Conservation (phyloP, 2,113 vertebrate genomes). For the Ranitomeya variabilis region DNA sequence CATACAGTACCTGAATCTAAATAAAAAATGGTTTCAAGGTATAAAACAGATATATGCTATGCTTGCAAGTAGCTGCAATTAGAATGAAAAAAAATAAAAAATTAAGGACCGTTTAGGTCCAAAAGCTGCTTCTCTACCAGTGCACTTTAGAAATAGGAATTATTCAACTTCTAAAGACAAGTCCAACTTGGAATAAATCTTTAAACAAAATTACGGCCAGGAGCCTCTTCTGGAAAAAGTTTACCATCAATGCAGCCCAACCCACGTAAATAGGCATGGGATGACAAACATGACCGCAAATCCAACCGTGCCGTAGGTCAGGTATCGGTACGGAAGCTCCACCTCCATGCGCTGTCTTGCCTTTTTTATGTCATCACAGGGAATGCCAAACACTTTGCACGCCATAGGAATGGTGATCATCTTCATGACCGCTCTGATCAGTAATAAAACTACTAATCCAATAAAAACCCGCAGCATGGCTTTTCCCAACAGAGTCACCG, state of each 20-base stretch:
- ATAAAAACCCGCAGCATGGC: conserved; percentile 75
- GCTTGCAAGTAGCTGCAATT: conserved; percentile 60
- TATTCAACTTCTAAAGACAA: conserved; percentile 49
- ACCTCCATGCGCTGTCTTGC: conserved; percentile 92
- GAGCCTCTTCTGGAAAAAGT: not conserved
- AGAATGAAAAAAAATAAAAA: conserved; percentile 59
- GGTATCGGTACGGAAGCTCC: conserved; percentile 94
- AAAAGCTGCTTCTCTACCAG: conserved; percentile 60
- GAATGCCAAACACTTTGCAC: conserved; percentile 77
- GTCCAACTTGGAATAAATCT: not conserved
- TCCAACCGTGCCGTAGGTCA: conserved; percentile 87
- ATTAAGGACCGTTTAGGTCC: conserved; percentile 69
- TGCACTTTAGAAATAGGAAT: conserved; percentile 64
- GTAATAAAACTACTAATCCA: conserved; percentile 81
- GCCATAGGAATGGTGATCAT: conserved; percentile 85
- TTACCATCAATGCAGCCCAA: conserved; percentile 78
- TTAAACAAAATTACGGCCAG: not conserved
- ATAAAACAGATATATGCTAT: conserved; percentile 62
- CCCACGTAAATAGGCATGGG: conserved; percentile 79
- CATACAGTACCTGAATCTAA: conserved; percentile 75
- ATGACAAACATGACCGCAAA: conserved; percentile 85
- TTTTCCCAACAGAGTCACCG: conserved; percentile 69
- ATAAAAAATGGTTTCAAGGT: conserved; percentile 46
- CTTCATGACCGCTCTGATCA: conserved; percentile 82
- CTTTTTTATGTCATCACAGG: conserved; percentile 74